These are phyloP conservation scores for Aradophagus sp. DNA, from an alignment of 1,140 invertebrate genomes.

Conservation along the genomic window DNA sequence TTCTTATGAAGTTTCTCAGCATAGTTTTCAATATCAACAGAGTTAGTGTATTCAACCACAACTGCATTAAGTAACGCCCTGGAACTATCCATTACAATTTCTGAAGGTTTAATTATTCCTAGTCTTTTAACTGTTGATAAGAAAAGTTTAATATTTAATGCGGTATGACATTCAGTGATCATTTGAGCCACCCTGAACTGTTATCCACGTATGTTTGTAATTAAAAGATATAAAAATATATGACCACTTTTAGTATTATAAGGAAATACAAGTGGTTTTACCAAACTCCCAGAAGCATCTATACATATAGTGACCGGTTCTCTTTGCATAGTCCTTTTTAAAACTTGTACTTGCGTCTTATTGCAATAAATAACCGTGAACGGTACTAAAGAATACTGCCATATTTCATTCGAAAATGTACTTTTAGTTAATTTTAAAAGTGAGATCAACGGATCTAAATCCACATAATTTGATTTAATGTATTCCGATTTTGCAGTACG, in stretches of 20 bases:
- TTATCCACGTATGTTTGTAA: not conserved
- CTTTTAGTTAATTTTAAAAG: conserved; percentile 6
- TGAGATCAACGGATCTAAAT: conserved; percentile 4
- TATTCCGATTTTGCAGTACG: conserved; percentile 10
- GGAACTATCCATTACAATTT: conserved; percentile 19
- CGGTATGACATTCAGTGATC: conserved; percentile 11
- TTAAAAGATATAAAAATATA: conserved; percentile 21
- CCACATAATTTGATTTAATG: conserved; percentile 6
- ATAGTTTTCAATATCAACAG: conserved; percentile 12
- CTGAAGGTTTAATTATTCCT: not conserved
- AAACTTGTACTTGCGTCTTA: conserved; percentile 6
- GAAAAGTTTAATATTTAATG: not conserved
- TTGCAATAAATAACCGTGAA: conserved; percentile 9
- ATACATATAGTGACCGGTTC: not conserved
- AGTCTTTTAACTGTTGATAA: not conserved
- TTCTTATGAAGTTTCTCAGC: conserved; percentile 1
- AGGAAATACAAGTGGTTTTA: not conserved
- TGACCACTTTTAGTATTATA: not conserved
- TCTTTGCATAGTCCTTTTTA: not conserved
- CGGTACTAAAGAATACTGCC: conserved; percentile 1
- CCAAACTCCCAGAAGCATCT: conserved; percentile 13
- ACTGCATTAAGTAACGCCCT: conserved; percentile 21
- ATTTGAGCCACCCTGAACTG: conserved; percentile 21
- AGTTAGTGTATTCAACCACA: not conserved
- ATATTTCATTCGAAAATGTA: conserved; percentile 7